phyloP scores from a whole-genome alignment of 2,797 vertebrate species.

The Siniperca obscura region DNA sequence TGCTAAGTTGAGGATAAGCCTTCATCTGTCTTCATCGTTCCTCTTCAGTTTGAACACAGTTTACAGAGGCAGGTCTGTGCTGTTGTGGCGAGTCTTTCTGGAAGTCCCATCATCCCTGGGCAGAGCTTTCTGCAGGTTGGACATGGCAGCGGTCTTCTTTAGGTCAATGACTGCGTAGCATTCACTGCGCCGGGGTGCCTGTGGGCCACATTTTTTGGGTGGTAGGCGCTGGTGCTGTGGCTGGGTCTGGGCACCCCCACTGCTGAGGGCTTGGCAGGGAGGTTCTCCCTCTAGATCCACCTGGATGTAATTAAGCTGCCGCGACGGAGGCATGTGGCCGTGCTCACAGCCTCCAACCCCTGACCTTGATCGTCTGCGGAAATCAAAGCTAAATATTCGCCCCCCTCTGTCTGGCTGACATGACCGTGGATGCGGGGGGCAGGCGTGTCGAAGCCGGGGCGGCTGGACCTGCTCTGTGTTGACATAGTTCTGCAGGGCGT shows the following conservation, averaged over 20 bases:
- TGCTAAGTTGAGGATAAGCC: constrained; percentile 81
- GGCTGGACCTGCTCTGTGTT: constrained; percentile 85
- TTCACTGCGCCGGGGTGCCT: constrained; percentile 88
- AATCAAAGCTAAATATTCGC: constrained; percentile 94
- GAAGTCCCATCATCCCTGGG: constrained; percentile 97
- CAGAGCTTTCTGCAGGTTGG: constrained; percentile 96
- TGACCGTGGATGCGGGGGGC: constrained; percentile 83
- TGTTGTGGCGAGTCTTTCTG: constrained; percentile 99
- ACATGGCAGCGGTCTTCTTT: constrained; percentile 99
- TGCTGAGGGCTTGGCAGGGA: constrained; percentile 78
- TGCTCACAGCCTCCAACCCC: constrained; percentile 83
- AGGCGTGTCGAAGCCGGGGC: constrained; percentile 81
- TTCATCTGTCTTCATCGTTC: constrained; percentile 73
- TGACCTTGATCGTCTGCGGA: constrained; percentile 85
- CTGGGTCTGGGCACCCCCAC: constrained; percentile 76
- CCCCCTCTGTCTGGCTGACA: constrained; percentile 85
- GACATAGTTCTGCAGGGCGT: constrained; percentile 93
- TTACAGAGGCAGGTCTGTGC: constrained; percentile 98
- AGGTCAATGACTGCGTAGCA: constrained; percentile 98
- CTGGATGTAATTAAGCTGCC: constrained; percentile 99
- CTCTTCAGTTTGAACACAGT: constrained; percentile 69
- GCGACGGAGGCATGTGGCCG: constrained; percentile 82
- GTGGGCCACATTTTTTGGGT: constrained; percentile 82
- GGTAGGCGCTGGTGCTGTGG: constrained; percentile 79
- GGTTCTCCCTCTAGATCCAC: constrained; percentile 93